Conservation (phyloP, 2,113 vertebrate genomes). For the Mus musculus region DNA sequence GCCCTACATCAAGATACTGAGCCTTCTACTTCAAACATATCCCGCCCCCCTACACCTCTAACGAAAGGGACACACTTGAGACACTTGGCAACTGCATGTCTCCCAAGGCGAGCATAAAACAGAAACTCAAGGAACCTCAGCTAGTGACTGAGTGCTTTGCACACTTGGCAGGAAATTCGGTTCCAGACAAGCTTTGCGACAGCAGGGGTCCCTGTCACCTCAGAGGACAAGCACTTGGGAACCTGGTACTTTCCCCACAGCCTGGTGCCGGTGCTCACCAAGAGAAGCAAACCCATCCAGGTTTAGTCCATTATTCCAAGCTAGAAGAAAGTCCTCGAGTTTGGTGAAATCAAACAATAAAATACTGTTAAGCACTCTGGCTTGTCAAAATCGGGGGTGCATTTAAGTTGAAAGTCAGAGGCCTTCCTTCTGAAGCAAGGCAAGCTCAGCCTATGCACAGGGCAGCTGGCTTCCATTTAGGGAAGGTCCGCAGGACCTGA, state of each 20-base stretch:
- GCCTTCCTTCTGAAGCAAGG: slow-evolving; percentile 88
- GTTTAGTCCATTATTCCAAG: slow-evolving; percentile 88
- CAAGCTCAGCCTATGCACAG: slow-evolving; percentile 85
- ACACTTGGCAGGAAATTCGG: not conserved
- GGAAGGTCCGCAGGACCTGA: slow-evolving; percentile 88
- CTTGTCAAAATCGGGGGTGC: slow-evolving; percentile 87
- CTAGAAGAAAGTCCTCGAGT: slow-evolving; percentile 86
- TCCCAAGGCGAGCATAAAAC: not conserved
- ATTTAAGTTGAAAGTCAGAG: slow-evolving; percentile 87
- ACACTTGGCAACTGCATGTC: not conserved
- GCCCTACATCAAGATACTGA: not conserved
- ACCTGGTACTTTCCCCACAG: slow-evolving; percentile 82
- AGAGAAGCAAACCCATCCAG: slow-evolving; percentile 88
- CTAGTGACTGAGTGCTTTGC: not conserved
- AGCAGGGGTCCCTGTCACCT: slow-evolving; percentile 26
- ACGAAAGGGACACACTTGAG: not conserved
- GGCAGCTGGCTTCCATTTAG: slow-evolving; percentile 95
- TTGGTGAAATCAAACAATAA: slow-evolving; percentile 89
- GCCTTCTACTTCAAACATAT: not conserved
- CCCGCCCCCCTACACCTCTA: no score
- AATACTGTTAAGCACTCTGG: slow-evolving; percentile 88
- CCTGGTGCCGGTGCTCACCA: slow-evolving; percentile 82
- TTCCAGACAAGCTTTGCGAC: slow-evolving; percentile 60
- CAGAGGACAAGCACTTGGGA: slow-evolving; percentile 63
- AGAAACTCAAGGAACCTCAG: not conserved